Conservation (phyloP, 1,140 invertebrate species). For the Bombus superbus region DNA sequence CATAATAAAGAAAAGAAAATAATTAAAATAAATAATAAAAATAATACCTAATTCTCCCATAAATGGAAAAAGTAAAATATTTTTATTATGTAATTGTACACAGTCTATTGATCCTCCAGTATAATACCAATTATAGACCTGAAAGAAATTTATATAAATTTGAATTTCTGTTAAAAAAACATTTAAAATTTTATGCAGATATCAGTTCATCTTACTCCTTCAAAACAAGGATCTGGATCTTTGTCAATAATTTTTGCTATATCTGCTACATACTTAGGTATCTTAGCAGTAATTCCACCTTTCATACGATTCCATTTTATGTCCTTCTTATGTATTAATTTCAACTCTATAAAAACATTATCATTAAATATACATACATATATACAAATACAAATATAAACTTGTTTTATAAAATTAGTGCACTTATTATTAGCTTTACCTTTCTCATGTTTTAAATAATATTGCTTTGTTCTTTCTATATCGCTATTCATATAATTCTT, state of each 20-base stretch:
- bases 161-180: not conserved
- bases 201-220: slow-evolving; percentile 69
- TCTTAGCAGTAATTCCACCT: slow-evolving; percentile 35
- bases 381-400: not conserved
- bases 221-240: slow-evolving; percentile 80
- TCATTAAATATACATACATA: not conserved
- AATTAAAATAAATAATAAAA: not conserved
- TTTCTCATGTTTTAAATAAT: slow-evolving; percentile 67
- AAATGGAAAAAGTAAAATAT: slow-evolving; percentile 78
- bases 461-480: slow-evolving; percentile 64
- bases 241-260: slow-evolving; percentile 75
- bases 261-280: slow-evolving; percentile 75
- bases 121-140: slow-evolving; percentile 81
- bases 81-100: slow-evolving; percentile 59
- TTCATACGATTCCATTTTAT: slow-evolving; percentile 60
- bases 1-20: slow-evolving; percentile 27
- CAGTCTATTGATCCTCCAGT: slow-evolving; percentile 76
- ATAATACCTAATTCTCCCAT: slow-evolving; percentile 69
- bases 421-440: slow-evolving; percentile 48
- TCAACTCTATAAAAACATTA: slow-evolving; percentile 53
- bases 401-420: slow-evolving; percentile 11
- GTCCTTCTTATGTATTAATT: slow-evolving; percentile 55
- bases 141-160: slow-evolving; percentile 55
- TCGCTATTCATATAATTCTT: slow-evolving; percentile 72
- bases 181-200: not conserved